Conservation (phyloP, 1,140 invertebrate genomes). For the Drosophila novamexicana region DNA sequence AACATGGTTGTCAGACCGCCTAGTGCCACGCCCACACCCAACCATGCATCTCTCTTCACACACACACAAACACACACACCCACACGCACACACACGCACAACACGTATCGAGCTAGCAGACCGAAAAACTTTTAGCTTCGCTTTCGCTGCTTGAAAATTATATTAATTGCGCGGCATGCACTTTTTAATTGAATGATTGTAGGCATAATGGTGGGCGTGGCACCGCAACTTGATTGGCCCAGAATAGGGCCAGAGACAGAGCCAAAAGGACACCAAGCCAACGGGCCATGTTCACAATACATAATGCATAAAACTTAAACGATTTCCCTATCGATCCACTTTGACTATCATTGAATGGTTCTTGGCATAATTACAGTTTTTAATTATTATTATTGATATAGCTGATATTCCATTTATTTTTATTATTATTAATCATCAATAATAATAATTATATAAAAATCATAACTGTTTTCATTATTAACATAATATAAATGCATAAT, state of each 20-base stretch:
- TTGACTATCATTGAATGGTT: no score
- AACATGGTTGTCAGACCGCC: constrained; percentile 73
- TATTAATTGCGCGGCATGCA: constrained; percentile 65
- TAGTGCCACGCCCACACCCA: constrained; percentile 39
- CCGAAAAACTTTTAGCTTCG: constrained; percentile 44
- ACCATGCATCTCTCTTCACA: background rate
- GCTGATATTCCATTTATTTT: no score
- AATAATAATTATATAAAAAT: no score
- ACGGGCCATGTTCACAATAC: background rate
- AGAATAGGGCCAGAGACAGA: background rate
- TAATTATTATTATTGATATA: no score
- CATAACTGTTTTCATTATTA: no score
- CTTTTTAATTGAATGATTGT: constrained; percentile 66
- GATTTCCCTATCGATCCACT: no score
- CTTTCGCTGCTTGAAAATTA: constrained; percentile 56
- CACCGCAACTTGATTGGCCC: constrained; percentile 19
- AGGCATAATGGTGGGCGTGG: constrained; percentile 48
- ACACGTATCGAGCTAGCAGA: constrained; percentile 21
- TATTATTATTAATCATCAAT: no score
- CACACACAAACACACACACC: constrained; percentile 11
- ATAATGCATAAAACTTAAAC: background rate
- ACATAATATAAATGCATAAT: no score
- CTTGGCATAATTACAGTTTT: no score
- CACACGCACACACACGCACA: constrained; percentile 3
- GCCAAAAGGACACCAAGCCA: background rate